These are phyloP conservation scores for Lethenteron camtschaticum DNA, from an alignment of 2,113 vertebrate species.

Conservation along the genomic window DNA sequence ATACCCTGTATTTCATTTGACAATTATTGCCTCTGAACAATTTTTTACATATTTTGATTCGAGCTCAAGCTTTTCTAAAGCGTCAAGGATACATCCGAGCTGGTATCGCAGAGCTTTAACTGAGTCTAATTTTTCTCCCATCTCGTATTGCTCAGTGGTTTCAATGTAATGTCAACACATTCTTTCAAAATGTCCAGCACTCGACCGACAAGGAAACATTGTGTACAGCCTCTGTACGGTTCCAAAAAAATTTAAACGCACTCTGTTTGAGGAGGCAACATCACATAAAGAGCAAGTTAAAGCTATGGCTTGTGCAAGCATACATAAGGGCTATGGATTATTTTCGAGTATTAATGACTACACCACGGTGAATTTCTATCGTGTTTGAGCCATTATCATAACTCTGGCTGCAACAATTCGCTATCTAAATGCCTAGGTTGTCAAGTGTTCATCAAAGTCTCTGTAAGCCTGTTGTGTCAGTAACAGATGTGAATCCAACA, in stretches of 20 bases:
- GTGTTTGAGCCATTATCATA: conserved; percentile 11
- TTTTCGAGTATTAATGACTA: conserved; percentile 9
- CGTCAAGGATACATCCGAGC: conserved; percentile 7
- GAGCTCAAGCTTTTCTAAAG: conserved; percentile 9
- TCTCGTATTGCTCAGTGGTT: conserved; percentile 9
- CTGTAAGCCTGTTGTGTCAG: conserved; percentile 8
- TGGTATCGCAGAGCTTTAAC: conserved; percentile 8
- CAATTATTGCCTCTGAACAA: conserved; percentile 7
- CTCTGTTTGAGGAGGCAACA: no score
- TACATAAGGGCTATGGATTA: neutral
- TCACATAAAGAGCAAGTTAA: no score
- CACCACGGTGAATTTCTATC: conserved; percentile 9
- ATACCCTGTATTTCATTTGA: conserved; percentile 7
- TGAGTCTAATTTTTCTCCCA: conserved; percentile 10
- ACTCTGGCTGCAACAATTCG: conserved; percentile 6
- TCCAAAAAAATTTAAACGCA: neutral
- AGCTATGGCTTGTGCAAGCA: no score
- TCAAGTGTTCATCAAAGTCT: neutral
- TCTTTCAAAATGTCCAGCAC: conserved; percentile 10
- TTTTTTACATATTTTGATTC: conserved; percentile 7
- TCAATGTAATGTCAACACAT: conserved; percentile 10
- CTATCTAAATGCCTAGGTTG: conserved; percentile 1
- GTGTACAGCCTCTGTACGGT: conserved; percentile 10
- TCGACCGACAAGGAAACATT: conserved; percentile 8
- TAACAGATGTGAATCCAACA: conserved; percentile 10